These are phyloP conservation scores for Drosophila arizonae DNA, from an alignment of 1,140 invertebrate species.

Conservation along the genomic window DNA sequence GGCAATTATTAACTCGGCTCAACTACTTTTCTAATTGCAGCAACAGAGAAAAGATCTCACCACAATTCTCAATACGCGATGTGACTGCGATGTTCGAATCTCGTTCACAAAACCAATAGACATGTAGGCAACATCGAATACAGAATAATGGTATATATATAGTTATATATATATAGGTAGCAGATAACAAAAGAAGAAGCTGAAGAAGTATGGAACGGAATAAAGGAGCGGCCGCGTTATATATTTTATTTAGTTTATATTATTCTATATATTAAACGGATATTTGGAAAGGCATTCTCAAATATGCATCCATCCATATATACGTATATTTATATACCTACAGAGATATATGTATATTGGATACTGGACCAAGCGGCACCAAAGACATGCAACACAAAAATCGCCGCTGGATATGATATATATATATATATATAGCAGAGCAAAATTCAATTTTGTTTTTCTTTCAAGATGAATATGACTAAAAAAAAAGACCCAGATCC, in stretches of 20 bases:
- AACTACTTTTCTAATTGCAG: constrained; percentile 82
- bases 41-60: constrained; percentile 86
- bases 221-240: constrained; percentile 28
- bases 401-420: constrained; percentile 39
- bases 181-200: not conserved
- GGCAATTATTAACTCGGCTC: too few species aligned
- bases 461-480: constrained; percentile 39
- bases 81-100: constrained; percentile 91
- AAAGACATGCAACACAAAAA: constrained; percentile 65
- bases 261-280: constrained; percentile 23
- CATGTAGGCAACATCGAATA: constrained; percentile 64
- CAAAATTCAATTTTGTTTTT: constrained; percentile 72
- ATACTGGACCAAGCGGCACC: constrained; percentile 61
- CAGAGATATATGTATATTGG: constrained; percentile 18
- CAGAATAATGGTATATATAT: constrained; percentile 20
- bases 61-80: constrained; percentile 89
- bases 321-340: constrained; percentile 12
- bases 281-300: constrained; percentile 1
- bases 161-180: constrained; percentile 31
- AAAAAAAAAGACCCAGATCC: constrained; percentile 61
- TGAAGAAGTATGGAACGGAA: constrained; percentile 3
- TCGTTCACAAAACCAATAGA: constrained; percentile 83
- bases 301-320: not conserved
- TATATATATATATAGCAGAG: constrained; percentile 25
- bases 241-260: constrained; percentile 51